Conservation (phyloP, 2,113 vertebrate species). For the Maccullochella peelii region DNA sequence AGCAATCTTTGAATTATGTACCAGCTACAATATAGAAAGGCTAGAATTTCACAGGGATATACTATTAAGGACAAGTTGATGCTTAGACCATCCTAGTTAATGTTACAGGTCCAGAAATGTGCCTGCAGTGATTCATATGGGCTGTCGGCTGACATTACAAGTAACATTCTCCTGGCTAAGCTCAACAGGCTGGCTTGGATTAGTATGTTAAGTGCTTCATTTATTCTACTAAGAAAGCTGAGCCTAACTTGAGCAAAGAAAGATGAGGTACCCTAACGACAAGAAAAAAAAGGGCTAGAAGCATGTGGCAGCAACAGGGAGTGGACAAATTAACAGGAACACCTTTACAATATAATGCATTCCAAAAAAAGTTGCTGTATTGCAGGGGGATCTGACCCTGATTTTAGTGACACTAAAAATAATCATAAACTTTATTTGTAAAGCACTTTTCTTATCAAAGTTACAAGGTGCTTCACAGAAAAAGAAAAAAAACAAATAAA, state of each 20-base stretch:
- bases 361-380: background rate
- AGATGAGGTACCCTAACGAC: background rate
- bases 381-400: background rate
- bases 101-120: constrained; percentile 34
- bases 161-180: constrained; percentile 33
- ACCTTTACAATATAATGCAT: background rate
- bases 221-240: constrained; percentile 35
- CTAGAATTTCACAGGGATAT: constrained; percentile 46
- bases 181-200: constrained; percentile 55
- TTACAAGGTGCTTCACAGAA: too few species aligned
- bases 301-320: background rate
- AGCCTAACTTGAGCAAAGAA: constrained; percentile 28
- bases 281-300: background rate
- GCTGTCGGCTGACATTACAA: constrained; percentile 39
- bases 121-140: constrained; percentile 40
- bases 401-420: background rate
- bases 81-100: constrained; percentile 29
- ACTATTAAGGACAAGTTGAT: constrained; percentile 10
- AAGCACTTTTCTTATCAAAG: too few species aligned
- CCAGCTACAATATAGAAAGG: constrained; percentile 31
- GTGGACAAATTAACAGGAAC: background rate
- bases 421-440: too few species aligned
- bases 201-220: constrained; percentile 49
- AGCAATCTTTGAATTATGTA: constrained; percentile 45
- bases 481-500: too few species aligned